These are phyloP conservation scores for Amitus sp. DNA, from an alignment of 2,888 invertebrate genomes.

Conservation along the genomic window DNA sequence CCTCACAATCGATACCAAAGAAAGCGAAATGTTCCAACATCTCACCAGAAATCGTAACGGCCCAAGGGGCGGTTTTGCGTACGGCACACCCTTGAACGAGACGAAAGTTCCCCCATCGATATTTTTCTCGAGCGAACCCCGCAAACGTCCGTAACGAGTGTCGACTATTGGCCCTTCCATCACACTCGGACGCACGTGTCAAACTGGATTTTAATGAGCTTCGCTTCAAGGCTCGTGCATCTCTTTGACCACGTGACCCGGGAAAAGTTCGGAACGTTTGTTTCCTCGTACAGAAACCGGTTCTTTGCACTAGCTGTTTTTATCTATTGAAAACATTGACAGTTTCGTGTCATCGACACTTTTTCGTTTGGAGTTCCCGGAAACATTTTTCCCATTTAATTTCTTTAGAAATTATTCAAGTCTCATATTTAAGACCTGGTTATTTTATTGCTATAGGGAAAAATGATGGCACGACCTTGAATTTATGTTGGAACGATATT, in stretches of 20 bases:
- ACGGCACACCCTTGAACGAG: slow-evolving; percentile 53
- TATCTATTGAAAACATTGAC: no score
- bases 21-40: slow-evolving; percentile 20
- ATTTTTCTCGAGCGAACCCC: slow-evolving; percentile 35
- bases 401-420: no score
- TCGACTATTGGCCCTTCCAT: slow-evolving; percentile 23
- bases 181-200: slow-evolving; percentile 5
- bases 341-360: no score
- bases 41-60: slow-evolving; percentile 51
- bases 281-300: no score
- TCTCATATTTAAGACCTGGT: no score
- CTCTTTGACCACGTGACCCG: background rate
- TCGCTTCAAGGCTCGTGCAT: background rate
- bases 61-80: slow-evolving; percentile 50
- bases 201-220: slow-evolving; percentile 9
- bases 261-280: no score
- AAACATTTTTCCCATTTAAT: no score
- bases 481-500: no score
- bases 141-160: slow-evolving; percentile 39
- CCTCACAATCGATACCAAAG: background rate
- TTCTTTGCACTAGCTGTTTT: no score
- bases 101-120: slow-evolving; percentile 40
- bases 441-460: no score
- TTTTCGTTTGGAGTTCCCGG: no score
- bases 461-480: no score